Evolutionary conservation across 37 sponge, comb jelly and placozoan species (phyloP), one percentile per base, ranked within the genome.

Genomic region (Oopsacas minuta): DNA sequence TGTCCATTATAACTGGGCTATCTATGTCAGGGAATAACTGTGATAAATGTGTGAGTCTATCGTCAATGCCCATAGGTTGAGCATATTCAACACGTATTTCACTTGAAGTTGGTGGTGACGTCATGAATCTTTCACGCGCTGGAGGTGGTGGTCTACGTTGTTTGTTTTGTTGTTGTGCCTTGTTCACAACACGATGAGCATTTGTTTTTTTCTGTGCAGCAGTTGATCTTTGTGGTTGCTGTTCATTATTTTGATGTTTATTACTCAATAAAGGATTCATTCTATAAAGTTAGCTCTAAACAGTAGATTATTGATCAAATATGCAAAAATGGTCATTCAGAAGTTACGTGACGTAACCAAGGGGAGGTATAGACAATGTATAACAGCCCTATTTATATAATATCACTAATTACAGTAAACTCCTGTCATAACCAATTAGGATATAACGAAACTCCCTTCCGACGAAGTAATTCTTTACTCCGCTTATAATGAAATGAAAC

Each of bases 121-220:
- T 61, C 75, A 61, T 61, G 17, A 12, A 25, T 12, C 7, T 61
- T 5, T 61, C 1, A 25, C 75, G 75, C 1, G 75, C 20, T 7
- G 75, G 75, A 34, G 75, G 75, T 32, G 75, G 75, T 3, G 75
- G 75, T 61, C 75, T 61, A 12, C 75, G 75, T 61, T 7, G 75
- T 3, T 3, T 12, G 32, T 3, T 20, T 12, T 61, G 22, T 10
- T 10, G 22, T 3, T 34, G 5, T 5, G 17, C 30, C 28, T 61
- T 10, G 28, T 3, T 3, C 1, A 32, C 28, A 32, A 34, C 17
- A 32, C 30, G 7, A 5, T 61, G 7, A 20, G 5, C 17, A 34
- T 10, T 61, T 46, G 12, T 46, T 46, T 12, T 17, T 46, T 46
- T 12, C 30, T 61, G 75, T 32, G 75, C 17, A 3, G 75, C 12